Evolutionary conservation across 2,113 vertebrate species (phyloP).

Genomic region (Oenanthe oenanthe): DNA sequence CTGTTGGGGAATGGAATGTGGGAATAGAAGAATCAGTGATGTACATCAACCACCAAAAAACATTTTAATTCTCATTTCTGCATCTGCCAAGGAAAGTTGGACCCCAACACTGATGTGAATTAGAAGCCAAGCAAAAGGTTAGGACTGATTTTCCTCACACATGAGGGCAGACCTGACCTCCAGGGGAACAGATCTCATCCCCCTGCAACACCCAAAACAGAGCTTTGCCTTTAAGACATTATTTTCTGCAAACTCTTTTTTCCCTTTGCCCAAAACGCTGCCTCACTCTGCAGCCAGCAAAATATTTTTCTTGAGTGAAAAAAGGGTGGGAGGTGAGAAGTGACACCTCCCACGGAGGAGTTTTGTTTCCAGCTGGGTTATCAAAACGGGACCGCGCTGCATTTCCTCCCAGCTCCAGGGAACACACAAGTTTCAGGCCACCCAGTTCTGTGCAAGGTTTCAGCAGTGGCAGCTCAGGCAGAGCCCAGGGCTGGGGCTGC

Average conservation of each 20-base stretch:
- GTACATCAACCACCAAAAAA: background rate
- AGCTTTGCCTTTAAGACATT: background rate
- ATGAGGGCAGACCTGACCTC: background rate
- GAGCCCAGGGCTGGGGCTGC: fast-evolving
- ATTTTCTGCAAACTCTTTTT: background rate
- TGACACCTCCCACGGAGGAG: background rate
- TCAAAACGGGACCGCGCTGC: background rate
- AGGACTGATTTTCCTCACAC: background rate
- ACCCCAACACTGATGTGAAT: background rate
- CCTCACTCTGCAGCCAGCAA: slow-evolving; percentile 15
- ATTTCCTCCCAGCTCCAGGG: background rate
- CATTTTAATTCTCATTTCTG: background rate
- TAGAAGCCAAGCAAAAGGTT: background rate
- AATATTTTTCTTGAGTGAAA: slow-evolving; percentile 7
- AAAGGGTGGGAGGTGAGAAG: slow-evolving; percentile 13
- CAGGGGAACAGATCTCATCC: background rate
- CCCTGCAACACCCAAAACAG: background rate
- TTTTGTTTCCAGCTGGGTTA: slow-evolving; percentile 9
- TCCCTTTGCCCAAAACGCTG: background rate
- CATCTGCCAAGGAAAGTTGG: background rate
- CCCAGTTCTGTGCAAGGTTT: background rate
- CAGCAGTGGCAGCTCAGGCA: background rate
- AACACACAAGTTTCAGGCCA: background rate
- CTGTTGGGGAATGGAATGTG: background rate
- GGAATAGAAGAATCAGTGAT: background rate